phyloP scores from a whole-genome alignment of 2,797 vertebrate species.

The Platalea minor region DNA sequence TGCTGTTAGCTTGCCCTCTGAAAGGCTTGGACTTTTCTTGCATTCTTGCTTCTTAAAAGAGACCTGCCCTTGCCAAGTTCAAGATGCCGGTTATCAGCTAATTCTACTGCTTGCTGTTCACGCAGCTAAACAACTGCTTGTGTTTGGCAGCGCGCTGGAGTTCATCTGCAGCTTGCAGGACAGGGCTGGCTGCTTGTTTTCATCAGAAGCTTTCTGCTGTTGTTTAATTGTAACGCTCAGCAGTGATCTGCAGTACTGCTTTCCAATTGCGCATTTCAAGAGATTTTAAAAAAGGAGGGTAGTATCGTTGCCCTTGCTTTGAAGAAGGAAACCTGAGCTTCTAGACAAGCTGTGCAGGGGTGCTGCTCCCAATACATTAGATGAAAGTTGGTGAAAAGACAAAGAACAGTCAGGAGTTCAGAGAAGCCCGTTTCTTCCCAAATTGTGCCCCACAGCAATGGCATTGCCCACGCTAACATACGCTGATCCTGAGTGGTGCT shows the following conservation, averaged over 20 bases:
- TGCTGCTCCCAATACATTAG: neutral
- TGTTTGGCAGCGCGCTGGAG: neutral
- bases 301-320: neutral
- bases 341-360: neutral
- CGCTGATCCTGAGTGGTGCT: neutral
- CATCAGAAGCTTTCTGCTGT: neutral
- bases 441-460: neutral
- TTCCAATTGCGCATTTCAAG: fast-evolving
- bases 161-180: neutral
- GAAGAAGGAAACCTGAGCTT: neutral
- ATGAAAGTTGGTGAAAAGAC: neutral
- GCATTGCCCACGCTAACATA: fast-evolving
- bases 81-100: neutral
- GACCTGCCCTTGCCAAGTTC: neutral
- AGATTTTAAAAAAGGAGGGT: neutral
- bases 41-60: neutral
- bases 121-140: neutral
- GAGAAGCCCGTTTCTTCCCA: neutral
- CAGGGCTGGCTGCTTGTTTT: neutral
- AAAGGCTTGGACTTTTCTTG: neutral
- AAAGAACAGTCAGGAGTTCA: neutral
- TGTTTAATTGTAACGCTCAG: neutral
- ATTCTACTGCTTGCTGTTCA: slow-evolving; percentile 1
- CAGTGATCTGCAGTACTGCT: fast-evolving
- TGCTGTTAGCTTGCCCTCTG: neutral